Base-by-base conservation (phyloP, 2,797 vertebrate genomes). In the Macropus fuliginosus region DNA sequence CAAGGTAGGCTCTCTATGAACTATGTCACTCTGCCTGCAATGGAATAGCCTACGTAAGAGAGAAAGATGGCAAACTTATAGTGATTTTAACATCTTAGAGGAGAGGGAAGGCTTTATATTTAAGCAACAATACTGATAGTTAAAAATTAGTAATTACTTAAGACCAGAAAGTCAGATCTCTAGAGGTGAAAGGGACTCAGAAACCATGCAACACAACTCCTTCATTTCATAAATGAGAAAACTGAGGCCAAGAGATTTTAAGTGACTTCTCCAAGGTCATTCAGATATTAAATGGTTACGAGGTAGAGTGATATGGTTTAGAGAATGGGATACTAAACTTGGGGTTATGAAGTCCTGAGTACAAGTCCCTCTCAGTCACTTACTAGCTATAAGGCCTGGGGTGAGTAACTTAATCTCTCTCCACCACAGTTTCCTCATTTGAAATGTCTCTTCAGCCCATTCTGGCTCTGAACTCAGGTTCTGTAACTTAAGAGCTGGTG, bases 341-440 rank as follows among this genome's bases (percentile, higher is more conserved):
- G 1, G 4, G 8, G 46, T 46, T 34, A 95, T 66, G 95, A 91
- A 90, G 29, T n/a, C 55, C 3, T 54, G n/a, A 56, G 91, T 91
- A 97, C 90, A 74, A 96, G 91, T 40, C 27, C 40, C 81, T 56
- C 91, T 96, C 55, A 46, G 89, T 31, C 56, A 96, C 54, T 93
- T 55, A 93, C 4, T 50, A 92, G 91, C 31, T 56, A 50, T 91
- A 55, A 56, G 21, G 92, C 50, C n/a, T 31, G 5, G 21, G 62
- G 55, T 4, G 93, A 95, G 66, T 90, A 74, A 95, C 92, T 90
- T 94, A 96, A 92, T 16, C 29, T 91, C 89, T 96, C 50, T 90
- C 93, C 93, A 91, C 92, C 54, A 93, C 96, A 95, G 54, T 56
- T 95, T 93, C 31, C 62, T 94, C 92, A 90, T 57, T 56, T 93